phyloP scores from a whole-genome alignment of 2,113 vertebrate genomes.

The Plestiodon gilberti region DNA sequence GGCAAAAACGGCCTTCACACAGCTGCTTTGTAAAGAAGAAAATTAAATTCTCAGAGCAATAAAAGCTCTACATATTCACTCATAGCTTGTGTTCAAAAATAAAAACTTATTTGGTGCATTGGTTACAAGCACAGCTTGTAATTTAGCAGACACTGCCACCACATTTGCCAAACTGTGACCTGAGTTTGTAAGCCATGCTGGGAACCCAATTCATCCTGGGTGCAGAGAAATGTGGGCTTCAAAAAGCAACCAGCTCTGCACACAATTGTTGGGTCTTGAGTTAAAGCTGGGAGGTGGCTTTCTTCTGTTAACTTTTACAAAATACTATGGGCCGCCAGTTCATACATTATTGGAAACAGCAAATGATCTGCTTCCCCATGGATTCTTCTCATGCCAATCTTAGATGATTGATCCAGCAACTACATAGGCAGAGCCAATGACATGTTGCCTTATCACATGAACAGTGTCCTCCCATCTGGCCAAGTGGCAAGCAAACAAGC shows the following conservation, averaged over 20 bases:
- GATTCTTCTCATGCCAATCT: background rate
- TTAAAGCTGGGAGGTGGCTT: background rate
- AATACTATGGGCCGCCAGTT: background rate
- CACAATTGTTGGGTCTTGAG: background rate
- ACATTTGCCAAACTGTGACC: background rate
- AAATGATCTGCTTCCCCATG: background rate
- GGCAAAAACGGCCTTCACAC: background rate
- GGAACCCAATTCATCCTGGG: background rate
- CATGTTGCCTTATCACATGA: background rate
- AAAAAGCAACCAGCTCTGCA: background rate
- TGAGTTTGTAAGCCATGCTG: background rate
- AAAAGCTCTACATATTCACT: background rate
- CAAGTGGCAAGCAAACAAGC: background rate
- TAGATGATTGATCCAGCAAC: background rate
- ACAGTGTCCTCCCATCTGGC: background rate
- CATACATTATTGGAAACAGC: background rate
- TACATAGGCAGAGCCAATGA: background rate
- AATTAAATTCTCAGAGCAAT: background rate
- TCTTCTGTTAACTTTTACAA: background rate
- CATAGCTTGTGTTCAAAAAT: background rate
- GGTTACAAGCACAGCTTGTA: background rate
- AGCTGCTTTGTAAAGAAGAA: background rate
- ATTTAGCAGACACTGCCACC: background rate
- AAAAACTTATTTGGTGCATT: background rate
- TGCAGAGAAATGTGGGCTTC: background rate